A percentile compares a stretch with the other conserved stretches of the same genome.
These are phyloP conservation scores for Syritta pipiens DNA, from an alignment of 2,888 invertebrate species.

Conservation along the genomic window DNA sequence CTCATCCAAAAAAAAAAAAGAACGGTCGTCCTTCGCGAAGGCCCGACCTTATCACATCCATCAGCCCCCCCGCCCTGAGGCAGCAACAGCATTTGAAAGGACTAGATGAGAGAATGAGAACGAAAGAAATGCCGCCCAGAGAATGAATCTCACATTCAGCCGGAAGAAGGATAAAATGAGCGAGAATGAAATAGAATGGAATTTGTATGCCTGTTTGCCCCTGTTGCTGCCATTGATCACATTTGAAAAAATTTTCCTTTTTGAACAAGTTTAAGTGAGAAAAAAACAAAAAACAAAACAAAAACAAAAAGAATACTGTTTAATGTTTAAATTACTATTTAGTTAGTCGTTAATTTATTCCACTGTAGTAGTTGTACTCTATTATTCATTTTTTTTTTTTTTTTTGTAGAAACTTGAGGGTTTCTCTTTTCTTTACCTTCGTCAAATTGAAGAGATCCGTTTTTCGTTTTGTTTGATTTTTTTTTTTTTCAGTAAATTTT, in stretches of 20 bases:
- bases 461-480: background rate
- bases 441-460: background rate
- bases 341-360: slow-evolving; percentile 64
- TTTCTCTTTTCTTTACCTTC: too few species aligned
- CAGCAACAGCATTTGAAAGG: slow-evolving; percentile 19
- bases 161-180: background rate
- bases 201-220: slow-evolving; percentile 38
- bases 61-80: too few species aligned
- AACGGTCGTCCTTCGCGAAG: too few species aligned
- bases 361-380: slow-evolving; percentile 49
- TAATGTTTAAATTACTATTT: slow-evolving; percentile 56
- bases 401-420: too few species aligned
- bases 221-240: slow-evolving; percentile 56
- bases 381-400: too few species aligned
- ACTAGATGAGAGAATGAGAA: slow-evolving; percentile 4
- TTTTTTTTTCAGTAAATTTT: slow-evolving; percentile 19
- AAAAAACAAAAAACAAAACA: background rate
- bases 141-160: slow-evolving; percentile 45
- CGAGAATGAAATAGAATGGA: slow-evolving; percentile 10
- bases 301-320: slow-evolving; percentile 29
- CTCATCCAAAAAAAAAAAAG: too few species aligned
- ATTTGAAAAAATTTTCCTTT: slow-evolving; percentile 29
- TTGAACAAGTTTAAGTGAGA: background rate
- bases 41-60: slow-evolving; percentile 1
- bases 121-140: too few species aligned